These are phyloP conservation scores for Eulithis testata DNA, from an alignment of 2,888 invertebrate genomes.

Conservation along the genomic window DNA sequence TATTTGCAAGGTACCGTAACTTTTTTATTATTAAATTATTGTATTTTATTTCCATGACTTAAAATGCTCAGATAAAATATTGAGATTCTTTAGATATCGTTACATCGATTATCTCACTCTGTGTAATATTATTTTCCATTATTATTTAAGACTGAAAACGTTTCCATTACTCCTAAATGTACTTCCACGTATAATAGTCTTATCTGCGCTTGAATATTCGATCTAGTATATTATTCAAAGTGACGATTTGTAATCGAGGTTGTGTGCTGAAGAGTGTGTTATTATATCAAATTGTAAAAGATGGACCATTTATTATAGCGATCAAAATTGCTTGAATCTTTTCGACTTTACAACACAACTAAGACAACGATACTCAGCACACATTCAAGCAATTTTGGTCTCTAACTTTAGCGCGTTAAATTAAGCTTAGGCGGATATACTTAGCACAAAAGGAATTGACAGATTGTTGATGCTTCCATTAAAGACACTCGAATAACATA, in stretches of 20 bases:
- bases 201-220: conserved; percentile 31
- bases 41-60: conserved; percentile 26
- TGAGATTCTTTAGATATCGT: conserved; percentile 7
- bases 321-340: conserved; percentile 58
- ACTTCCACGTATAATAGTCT: conserved; percentile 39
- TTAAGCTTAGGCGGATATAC: conserved; percentile 70
- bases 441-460: conserved; percentile 82
- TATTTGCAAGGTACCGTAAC: conserved; percentile 24
- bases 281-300: conserved; percentile 81
- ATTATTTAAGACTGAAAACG: conserved; percentile 56
- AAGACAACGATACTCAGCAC: conserved; percentile 34
- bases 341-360: conserved; percentile 23
- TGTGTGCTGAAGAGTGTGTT: conserved; percentile 70
- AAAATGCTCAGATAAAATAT: conserved; percentile 17
- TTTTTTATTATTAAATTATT: conserved; percentile 25
- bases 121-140: conserved; percentile 27
- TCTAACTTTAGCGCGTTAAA: conserved; percentile 61
- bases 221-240: conserved; percentile 5
- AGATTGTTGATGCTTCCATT: conserved; percentile 79
- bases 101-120: conserved; percentile 21
- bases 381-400: conserved; percentile 60
- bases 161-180: conserved; percentile 48
- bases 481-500: conserved; percentile 51
- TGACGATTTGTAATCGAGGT: conserved; percentile 60
- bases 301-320: conserved; percentile 74